Conservation (phyloP, 2,888 invertebrate genomes). For the Mythimna loreyi region DNA sequence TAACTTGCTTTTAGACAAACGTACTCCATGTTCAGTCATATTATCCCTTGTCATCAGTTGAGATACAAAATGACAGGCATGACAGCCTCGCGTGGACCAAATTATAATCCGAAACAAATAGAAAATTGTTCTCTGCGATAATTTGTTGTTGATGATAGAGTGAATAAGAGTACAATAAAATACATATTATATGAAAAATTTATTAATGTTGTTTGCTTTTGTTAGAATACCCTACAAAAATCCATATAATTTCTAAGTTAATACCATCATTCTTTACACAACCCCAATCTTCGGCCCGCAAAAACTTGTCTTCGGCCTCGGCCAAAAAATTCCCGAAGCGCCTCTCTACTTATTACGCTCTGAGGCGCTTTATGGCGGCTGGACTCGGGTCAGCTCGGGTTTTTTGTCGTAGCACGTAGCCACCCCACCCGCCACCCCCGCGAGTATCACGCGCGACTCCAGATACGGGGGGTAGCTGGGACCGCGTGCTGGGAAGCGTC, state of each 20-base stretch:
- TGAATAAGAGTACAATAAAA: too few species aligned
- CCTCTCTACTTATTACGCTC: conserved; percentile 78
- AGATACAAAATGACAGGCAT: too few species aligned
- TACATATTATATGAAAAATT: too few species aligned
- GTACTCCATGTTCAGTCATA: too few species aligned
- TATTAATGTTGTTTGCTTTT: too few species aligned
- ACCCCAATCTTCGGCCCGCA: not conserved
- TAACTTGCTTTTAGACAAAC: too few species aligned
- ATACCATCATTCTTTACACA: not conserved
- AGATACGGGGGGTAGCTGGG: conserved; percentile 75
- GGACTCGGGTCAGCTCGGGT: conserved; percentile 85
- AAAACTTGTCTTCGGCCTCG: conserved; percentile 50
- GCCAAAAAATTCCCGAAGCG: conserved; percentile 22
- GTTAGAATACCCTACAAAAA: too few species aligned
- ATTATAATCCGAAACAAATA: too few species aligned
- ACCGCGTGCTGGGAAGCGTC: conserved; percentile 61
- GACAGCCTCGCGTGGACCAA: too few species aligned
- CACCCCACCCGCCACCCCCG: conserved; percentile 70
- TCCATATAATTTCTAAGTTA: not conserved
- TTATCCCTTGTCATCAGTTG: too few species aligned
- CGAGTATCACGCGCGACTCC: conserved; percentile 78
- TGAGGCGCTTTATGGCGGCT: conserved; percentile 84
- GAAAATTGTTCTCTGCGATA: too few species aligned
- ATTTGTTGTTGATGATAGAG: too few species aligned
- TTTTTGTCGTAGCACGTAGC: conserved; percentile 87